Conservation (phyloP, 1,140 invertebrate genomes). For the Drosophila albomicans region DNA sequence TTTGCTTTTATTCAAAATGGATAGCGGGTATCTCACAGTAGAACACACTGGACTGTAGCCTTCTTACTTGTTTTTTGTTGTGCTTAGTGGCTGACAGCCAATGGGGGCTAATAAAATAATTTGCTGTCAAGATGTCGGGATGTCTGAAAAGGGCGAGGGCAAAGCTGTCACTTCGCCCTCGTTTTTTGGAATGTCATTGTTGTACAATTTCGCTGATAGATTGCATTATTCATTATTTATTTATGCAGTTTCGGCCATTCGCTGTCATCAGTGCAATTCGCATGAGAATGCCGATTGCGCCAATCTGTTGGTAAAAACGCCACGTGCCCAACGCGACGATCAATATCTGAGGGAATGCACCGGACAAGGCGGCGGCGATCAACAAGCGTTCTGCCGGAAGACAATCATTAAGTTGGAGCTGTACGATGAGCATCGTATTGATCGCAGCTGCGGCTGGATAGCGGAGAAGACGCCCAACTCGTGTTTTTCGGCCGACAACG, state of each 20-base stretch:
- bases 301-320: constrained; percentile 76
- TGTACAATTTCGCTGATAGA: background rate
- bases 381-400: constrained; percentile 73
- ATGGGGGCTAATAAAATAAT: constrained; percentile 71
- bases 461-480: constrained; percentile 70
- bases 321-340: constrained; percentile 64
- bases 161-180: constrained; percentile 8
- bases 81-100: background rate
- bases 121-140: constrained; percentile 65
- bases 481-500: constrained; percentile 86
- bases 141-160: constrained; percentile 67
- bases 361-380: constrained; percentile 3
- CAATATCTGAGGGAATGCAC: constrained; percentile 70
- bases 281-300: constrained; percentile 90
- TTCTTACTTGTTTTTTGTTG: background rate
- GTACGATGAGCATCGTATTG: constrained; percentile 84
- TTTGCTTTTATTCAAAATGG: too few species aligned
- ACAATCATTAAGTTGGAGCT: constrained; percentile 81
- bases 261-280: constrained; percentile 93
- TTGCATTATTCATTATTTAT: background rate
- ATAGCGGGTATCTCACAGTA: too few species aligned
- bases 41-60: too few species aligned
- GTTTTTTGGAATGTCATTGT: constrained; percentile 16
- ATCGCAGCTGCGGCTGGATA: constrained; percentile 86
- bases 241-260: constrained; percentile 87